phyloP scores from a whole-genome alignment of 2,888 invertebrate species.

The Rotaria sp. region DNA sequence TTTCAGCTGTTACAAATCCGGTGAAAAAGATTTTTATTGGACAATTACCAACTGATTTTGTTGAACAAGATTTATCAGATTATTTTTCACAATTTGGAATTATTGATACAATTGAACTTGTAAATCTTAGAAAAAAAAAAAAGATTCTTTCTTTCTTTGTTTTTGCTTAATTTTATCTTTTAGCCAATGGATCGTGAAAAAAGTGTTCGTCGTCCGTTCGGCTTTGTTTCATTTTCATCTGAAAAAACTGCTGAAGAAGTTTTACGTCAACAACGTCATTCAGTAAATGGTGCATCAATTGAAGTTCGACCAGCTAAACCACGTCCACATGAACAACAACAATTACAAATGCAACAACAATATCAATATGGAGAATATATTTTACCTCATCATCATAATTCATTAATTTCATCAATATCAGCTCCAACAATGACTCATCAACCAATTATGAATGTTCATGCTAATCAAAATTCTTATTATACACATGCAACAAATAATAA shows the following conservation, averaged over 20 bases:
- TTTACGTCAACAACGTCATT: slow-evolving; percentile 18
- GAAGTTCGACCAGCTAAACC: slow-evolving; percentile 19
- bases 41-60: slow-evolving; percentile 8
- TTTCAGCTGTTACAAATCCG: slow-evolving; percentile 27
- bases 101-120: slow-evolving; percentile 12
- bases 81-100: slow-evolving; percentile 20
- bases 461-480: neutral
- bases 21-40: slow-evolving; percentile 28
- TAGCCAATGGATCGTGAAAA: slow-evolving; percentile 23
- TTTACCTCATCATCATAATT: neutral
- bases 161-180: neutral
- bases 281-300: slow-evolving; percentile 10
- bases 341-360: slow-evolving; percentile 15
- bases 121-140: neutral
- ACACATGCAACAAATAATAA: neutral
- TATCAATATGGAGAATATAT: slow-evolving; percentile 6
- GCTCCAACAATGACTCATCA: neutral
- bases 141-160: neutral
- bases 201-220: slow-evolving; percentile 23
- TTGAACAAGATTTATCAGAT: slow-evolving; percentile 8
- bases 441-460: neutral
- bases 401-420: neutral
- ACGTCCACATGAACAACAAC: neutral
- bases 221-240: slow-evolving; percentile 25
- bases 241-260: slow-evolving; percentile 19